These are phyloP conservation scores for Paratilapia polleni DNA, from an alignment of 2,113 vertebrate genomes.

Conservation along the genomic window DNA sequence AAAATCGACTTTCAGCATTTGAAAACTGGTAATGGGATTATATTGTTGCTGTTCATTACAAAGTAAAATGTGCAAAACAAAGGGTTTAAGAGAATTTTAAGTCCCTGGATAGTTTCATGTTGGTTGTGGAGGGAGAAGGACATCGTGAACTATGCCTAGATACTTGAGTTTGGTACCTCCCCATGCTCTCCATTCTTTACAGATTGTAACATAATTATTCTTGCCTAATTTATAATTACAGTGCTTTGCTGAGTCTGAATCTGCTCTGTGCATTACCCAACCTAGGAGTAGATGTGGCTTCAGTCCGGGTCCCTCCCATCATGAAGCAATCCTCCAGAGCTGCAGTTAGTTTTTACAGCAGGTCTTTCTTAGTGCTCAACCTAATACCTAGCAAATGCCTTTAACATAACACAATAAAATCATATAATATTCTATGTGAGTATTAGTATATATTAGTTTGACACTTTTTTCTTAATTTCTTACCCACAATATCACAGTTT, in stretches of 20 bases:
- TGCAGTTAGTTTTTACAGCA: not conserved
- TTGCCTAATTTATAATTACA: not conserved
- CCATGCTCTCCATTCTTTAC: not conserved
- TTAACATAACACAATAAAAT: too few species aligned
- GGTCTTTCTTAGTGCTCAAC: not conserved
- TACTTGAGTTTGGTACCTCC: not conserved
- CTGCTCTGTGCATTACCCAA: not conserved
- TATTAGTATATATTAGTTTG: fast-evolving
- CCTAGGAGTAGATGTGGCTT: not conserved
- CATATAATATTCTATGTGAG: not conserved
- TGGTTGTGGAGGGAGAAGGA: not conserved
- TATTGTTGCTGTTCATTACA: too few species aligned
- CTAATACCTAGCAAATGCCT: not conserved
- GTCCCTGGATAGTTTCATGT: not conserved
- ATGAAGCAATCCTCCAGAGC: conserved; percentile 6
- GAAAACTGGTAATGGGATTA: too few species aligned
- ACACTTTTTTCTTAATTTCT: not conserved
- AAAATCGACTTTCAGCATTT: too few species aligned
- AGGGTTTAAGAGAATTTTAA: not conserved
- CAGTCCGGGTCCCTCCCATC: not conserved
- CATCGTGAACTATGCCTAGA: not conserved
- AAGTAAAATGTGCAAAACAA: too few species aligned
- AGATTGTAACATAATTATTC: not conserved
- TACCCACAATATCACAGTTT: not conserved
- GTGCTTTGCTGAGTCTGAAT: not conserved